A percentile compares a stretch with the other conserved stretches of the same genome.
Evolutionary conservation across 1,140 invertebrate species (phyloP).

Genomic region (Drosophila bocki): DNA sequence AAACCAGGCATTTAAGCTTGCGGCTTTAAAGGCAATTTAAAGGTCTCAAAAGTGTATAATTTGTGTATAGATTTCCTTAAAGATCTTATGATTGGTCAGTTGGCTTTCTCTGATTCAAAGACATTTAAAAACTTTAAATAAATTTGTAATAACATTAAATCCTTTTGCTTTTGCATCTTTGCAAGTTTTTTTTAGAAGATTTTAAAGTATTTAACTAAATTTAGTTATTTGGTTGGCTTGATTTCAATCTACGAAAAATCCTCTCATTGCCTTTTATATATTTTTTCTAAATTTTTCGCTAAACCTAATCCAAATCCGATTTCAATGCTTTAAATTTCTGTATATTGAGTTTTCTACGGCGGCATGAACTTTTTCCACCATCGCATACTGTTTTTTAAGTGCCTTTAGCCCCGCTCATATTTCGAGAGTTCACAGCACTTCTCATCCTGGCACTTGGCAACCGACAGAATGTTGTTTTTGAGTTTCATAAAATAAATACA

Average conservation of each 20-base stretch:
- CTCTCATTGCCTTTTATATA: neutral
- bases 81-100: neutral
- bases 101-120: neutral
- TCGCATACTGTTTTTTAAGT: conserved; percentile 26
- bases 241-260: no score
- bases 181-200: neutral
- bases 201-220: neutral
- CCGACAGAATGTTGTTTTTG: conserved; percentile 40
- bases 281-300: neutral
- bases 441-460: conserved; percentile 47
- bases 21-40: conserved; percentile 42
- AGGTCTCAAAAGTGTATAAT: neutral
- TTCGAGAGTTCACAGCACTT: conserved; percentile 29
- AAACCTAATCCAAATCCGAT: neutral
- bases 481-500: conserved; percentile 49
- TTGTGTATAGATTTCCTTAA: no score
- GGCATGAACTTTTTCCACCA: neutral
- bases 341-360: neutral
- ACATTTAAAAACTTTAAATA: neutral
- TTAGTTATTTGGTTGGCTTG: neutral
- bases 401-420: conserved; percentile 2
- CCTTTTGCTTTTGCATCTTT: no score
- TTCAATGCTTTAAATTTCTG: neutral
- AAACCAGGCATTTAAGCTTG: conserved; percentile 20
- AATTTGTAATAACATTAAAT: neutral